These are phyloP conservation scores for Amiota mariae DNA, from an alignment of 2,888 invertebrate species.

Conservation along the genomic window DNA sequence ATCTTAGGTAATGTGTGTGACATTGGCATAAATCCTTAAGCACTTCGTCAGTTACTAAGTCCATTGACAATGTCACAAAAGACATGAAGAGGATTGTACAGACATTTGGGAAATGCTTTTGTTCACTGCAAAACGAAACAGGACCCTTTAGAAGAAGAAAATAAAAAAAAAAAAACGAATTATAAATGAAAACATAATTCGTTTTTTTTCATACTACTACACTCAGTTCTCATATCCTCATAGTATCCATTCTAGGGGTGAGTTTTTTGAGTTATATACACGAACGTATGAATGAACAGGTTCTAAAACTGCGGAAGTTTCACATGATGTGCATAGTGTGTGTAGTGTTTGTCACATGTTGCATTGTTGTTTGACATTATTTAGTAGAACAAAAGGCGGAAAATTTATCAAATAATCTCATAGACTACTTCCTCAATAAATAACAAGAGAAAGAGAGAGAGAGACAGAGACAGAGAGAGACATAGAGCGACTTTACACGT, in stretches of 20 bases:
- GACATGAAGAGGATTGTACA: constrained; percentile 39
- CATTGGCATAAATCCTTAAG: constrained; percentile 47
- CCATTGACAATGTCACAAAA: constrained; percentile 20
- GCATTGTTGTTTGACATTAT: constrained; percentile 62
- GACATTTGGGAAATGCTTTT: constrained; percentile 48
- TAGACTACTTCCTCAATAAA: no score
- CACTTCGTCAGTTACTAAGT: constrained; percentile 40
- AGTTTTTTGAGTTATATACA: no score
- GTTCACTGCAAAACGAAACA: not conserved
- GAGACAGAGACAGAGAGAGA: no score
- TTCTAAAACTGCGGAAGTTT: no score
- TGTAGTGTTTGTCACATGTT: constrained; percentile 46
- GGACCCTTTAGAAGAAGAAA: not conserved
- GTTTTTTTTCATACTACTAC: constrained; percentile 33
- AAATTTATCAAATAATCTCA: constrained; percentile 41
- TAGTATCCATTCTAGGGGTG: no score
- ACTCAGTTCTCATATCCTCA: constrained; percentile 24
- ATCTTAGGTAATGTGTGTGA: not conserved
- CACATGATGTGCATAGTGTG: not conserved
- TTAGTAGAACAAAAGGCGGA: constrained; percentile 63
- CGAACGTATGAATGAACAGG: no score
- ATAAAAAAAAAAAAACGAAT: constrained; percentile 43
- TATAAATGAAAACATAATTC: constrained; percentile 55
- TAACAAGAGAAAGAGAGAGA: no score
- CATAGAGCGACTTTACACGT: no score